A percentile compares a stretch with the other conserved stretches of the same genome.
Evolutionary conservation across 2,888 invertebrate genomes (phyloP).

Genomic region (Ichneumoninae sp.): DNA sequence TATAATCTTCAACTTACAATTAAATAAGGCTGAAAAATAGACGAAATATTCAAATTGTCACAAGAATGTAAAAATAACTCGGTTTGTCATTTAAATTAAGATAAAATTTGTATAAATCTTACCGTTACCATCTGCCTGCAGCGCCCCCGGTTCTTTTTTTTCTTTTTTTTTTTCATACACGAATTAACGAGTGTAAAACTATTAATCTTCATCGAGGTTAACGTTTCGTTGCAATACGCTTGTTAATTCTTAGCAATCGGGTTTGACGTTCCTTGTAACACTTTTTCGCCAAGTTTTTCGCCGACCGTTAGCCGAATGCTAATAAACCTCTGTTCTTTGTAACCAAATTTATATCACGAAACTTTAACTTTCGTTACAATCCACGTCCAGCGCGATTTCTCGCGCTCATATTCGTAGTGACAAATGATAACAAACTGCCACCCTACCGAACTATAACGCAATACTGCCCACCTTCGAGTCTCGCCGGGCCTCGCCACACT

Average conservation of each 20-base stretch:
- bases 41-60: neutral
- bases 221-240: too few species aligned
- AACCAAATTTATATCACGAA: neutral
- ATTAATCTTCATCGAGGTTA: too few species aligned
- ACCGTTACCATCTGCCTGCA: neutral
- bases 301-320: neutral
- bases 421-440: too few species aligned
- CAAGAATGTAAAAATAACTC: neutral
- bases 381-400: neutral
- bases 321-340: neutral
- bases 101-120: neutral
- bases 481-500: too few species aligned
- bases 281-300: neutral
- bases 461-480: neutral
- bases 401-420: neutral
- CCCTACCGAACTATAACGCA: too few species aligned
- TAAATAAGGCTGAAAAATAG: neutral
- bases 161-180: too few species aligned
- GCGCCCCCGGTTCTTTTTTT: neutral
- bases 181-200: too few species aligned
- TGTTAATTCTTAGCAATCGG: too few species aligned
- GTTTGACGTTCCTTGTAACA: neutral
- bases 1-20: slow-evolving; percentile 4
- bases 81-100: neutral
- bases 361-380: neutral